Conservation (phyloP, 2,888 invertebrate genomes). For the Mystacides longicornis region DNA sequence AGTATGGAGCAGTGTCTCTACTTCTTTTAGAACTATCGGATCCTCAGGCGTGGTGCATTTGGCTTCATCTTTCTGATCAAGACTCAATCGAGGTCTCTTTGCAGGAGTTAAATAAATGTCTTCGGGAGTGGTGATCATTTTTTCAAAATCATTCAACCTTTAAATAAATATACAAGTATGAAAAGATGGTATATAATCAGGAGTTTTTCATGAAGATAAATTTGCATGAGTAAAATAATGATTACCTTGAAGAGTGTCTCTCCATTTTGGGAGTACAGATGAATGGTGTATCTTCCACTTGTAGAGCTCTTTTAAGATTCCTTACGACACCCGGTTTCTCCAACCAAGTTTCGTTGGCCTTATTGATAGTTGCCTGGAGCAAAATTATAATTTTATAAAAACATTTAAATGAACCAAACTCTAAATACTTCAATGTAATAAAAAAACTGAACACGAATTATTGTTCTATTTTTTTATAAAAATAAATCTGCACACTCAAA, state of each 20-base stretch:
- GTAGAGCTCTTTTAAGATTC: constrained; percentile 41
- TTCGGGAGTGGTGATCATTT: constrained; percentile 23
- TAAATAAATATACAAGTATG: background rate
- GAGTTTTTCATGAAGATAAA: too few species aligned
- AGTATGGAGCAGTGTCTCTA: constrained; percentile 46
- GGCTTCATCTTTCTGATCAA: constrained; percentile 31
- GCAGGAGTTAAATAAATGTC: constrained; percentile 32
- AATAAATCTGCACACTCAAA: too few species aligned
- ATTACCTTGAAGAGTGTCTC: constrained; percentile 30
- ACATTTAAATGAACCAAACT: background rate
- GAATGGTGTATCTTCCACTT: constrained; percentile 53
- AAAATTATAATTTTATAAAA: background rate
- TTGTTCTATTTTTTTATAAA: too few species aligned
- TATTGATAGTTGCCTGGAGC: constrained; percentile 43
- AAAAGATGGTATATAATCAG: background rate
- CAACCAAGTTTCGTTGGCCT: constrained; percentile 43
- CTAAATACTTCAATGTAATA: too few species aligned
- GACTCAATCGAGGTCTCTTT: constrained; percentile 36
- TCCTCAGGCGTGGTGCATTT: constrained; percentile 30
- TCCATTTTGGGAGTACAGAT: constrained; percentile 50
- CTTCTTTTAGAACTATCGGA: constrained; percentile 33
- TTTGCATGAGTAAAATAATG: background rate
- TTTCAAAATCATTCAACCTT: constrained; percentile 18
- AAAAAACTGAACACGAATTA: too few species aligned
- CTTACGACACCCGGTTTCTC: constrained; percentile 37